These are phyloP conservation scores for Lycodopsis pacificus DNA, from an alignment of 2,797 vertebrate species.

Conservation along the genomic window DNA sequence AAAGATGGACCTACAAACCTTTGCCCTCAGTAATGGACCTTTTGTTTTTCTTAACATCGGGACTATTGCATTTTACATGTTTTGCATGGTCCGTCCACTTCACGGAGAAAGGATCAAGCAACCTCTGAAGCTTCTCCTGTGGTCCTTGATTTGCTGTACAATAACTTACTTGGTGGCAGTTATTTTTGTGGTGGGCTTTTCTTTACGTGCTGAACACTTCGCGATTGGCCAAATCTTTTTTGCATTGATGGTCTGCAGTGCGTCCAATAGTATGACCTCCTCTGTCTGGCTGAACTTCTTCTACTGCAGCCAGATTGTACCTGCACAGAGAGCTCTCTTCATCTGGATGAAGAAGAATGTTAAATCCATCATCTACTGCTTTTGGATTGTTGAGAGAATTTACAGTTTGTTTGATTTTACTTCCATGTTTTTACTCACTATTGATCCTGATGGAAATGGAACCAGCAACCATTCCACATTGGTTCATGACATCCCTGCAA, in stretches of 20 bases:
- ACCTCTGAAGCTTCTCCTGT: conserved; percentile 64
- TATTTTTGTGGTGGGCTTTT: not conserved
- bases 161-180: conserved; percentile 1
- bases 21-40: not conserved
- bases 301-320: conserved; percentile 71
- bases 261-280: conserved; percentile 31
- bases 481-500: not conserved
- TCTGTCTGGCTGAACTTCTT: conserved; percentile 69
- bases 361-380: conserved; percentile 53
- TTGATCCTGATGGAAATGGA: fast-evolving
- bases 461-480: not conserved
- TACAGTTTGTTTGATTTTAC: not conserved
- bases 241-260: not conserved
- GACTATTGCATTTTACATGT: too few relatives aligned
- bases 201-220: fast-evolving
- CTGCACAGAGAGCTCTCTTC: conserved; percentile 34
- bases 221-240: fast-evolving
- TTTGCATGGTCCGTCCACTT: conserved; percentile 34
- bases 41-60: too few relatives aligned
- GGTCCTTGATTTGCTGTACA: conserved; percentile 42
- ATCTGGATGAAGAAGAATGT: conserved; percentile 71
- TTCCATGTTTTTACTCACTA: fast-evolving
- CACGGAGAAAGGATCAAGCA: conserved; percentile 52
- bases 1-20: not conserved
- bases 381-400: conserved; percentile 42